phyloP scores from a whole-genome alignment of 2,888 invertebrate species.

The Leptura quadrifasciata region DNA sequence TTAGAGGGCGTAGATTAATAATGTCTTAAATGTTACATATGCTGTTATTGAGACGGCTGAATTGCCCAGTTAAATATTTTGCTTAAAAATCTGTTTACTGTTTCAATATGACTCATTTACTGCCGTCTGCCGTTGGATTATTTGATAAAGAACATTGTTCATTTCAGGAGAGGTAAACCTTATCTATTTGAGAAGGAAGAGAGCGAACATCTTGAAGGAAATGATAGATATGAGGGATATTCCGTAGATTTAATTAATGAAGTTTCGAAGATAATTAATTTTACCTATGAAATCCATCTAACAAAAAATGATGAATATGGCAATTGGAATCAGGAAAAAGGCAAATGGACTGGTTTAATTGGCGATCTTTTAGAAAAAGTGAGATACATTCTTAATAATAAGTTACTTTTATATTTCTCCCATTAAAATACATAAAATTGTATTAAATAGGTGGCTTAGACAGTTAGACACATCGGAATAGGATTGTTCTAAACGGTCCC shows the following conservation, averaged over 20 bases:
- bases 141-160: not conserved
- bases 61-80: too few species aligned
- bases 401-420: too few species aligned
- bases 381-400: slow-evolving; percentile 52
- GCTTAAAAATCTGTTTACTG: too few species aligned
- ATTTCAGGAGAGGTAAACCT: slow-evolving; percentile 81
- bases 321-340: slow-evolving; percentile 80
- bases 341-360: slow-evolving; percentile 87
- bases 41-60: too few species aligned
- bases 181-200: slow-evolving; percentile 79
- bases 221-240: slow-evolving; percentile 90
- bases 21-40: too few species aligned
- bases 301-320: slow-evolving; percentile 83
- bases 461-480: too few species aligned
- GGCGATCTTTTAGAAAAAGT: slow-evolving; percentile 85
- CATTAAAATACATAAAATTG: too few species aligned
- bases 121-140: not conserved
- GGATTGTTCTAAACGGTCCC: too few species aligned
- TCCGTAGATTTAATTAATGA: slow-evolving; percentile 88
- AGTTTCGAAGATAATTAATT: slow-evolving; percentile 60
- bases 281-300: slow-evolving; percentile 76
- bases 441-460: too few species aligned
- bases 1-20: too few species aligned
- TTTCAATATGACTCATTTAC: too few species aligned
- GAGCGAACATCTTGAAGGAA: slow-evolving; percentile 80